These are phyloP conservation scores for Meles meles DNA, from an alignment of 2,113 vertebrate genomes.

Conservation along the genomic window DNA sequence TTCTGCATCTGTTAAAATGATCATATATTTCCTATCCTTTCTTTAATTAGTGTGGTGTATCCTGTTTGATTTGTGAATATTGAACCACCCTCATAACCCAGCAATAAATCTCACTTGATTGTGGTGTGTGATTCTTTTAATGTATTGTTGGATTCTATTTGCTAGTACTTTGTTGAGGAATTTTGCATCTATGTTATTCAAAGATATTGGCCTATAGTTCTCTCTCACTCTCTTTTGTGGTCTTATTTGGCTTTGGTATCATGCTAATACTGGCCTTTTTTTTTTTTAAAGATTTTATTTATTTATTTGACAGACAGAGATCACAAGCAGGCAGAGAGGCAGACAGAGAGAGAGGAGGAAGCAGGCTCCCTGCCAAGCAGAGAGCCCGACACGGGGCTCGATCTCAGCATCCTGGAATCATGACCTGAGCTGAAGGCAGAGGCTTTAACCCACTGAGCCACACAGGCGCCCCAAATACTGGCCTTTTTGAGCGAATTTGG, in stretches of 20 bases:
- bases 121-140: neutral
- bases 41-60: neutral
- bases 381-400: no score
- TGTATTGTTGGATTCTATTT: neutral
- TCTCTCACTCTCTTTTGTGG: neutral
- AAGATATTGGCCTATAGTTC: neutral
- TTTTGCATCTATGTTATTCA: neutral
- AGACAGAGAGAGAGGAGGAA: no score
- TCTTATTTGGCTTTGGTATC: neutral
- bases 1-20: neutral
- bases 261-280: neutral
- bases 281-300: no score
- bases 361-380: no score
- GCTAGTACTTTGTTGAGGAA: neutral
- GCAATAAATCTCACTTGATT: neutral
- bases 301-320: no score
- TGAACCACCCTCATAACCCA: neutral
- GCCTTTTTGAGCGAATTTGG: neutral
- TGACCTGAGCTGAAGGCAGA: no score
- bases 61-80: neutral
- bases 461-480: no score
- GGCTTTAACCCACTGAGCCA: no score
- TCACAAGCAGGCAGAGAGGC: no score
- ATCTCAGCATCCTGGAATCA: no score
- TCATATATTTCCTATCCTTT: neutral